phyloP scores from a whole-genome alignment of 2,888 invertebrate genomes.

The Lasioglossum zephyrum region DNA sequence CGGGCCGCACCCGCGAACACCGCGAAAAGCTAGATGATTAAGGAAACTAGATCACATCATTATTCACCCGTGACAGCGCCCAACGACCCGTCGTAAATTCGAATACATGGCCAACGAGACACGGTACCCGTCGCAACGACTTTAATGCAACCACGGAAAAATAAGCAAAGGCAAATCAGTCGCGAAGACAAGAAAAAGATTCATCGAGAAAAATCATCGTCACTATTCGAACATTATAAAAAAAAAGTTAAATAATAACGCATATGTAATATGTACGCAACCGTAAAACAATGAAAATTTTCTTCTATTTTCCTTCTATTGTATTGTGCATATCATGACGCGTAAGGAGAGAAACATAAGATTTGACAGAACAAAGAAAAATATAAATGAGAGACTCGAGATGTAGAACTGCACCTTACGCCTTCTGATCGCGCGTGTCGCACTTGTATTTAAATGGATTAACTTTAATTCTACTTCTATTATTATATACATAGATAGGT shows the following conservation, averaged over 20 bases:
- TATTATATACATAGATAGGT: constrained; percentile 80
- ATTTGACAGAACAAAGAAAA: constrained; percentile 34
- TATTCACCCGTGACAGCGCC: constrained; percentile 36
- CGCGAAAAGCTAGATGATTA: constrained; percentile 24
- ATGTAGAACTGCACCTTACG: constrained; percentile 57
- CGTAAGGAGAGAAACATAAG: constrained; percentile 53
- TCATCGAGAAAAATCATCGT: constrained; percentile 38
- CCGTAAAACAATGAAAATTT: constrained; percentile 39
- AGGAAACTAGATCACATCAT: constrained; percentile 31
- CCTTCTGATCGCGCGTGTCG: constrained; percentile 75
- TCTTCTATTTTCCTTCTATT: constrained; percentile 60
- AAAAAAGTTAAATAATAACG: constrained; percentile 22
- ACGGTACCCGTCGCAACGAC: constrained; percentile 62
- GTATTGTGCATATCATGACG: constrained; percentile 56
- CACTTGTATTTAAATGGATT: constrained; percentile 81
- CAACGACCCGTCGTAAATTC: constrained; percentile 71
- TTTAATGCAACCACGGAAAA: constrained; percentile 13
- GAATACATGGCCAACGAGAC: constrained; percentile 60
- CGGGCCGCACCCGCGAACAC: constrained; percentile 55
- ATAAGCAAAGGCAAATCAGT: constrained; percentile 42
- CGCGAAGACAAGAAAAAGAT: constrained; percentile 23
- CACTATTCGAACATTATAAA: constrained; percentile 25
- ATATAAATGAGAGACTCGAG: constrained; percentile 41
- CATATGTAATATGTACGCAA: constrained; percentile 27
- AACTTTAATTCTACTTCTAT: constrained; percentile 81